A percentile compares a stretch with the other conserved stretches of the same genome.
phyloP scores from a whole-genome alignment of 2,888 invertebrate species.

The Aphodius granarius region DNA sequence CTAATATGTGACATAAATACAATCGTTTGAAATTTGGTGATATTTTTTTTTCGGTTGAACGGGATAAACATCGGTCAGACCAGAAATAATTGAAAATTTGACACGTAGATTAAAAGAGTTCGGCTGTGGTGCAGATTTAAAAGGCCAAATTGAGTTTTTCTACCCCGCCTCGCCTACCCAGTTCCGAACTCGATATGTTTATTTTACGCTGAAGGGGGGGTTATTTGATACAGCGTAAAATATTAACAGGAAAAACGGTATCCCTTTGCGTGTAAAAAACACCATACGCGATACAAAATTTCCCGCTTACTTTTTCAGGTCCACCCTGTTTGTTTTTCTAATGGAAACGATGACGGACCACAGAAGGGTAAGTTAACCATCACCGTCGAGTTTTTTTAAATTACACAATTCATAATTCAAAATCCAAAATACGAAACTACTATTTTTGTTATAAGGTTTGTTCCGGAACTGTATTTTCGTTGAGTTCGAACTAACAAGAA shows the following conservation, averaged over 20 bases:
- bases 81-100: background rate
- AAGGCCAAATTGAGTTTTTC: background rate
- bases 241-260: background rate
- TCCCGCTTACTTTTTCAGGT: background rate
- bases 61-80: background rate
- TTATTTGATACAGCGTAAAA: background rate
- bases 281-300: background rate
- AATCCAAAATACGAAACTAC: too few species aligned
- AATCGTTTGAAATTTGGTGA: background rate
- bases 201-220: background rate
- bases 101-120: background rate
- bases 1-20: background rate
- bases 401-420: too few species aligned
- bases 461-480: too few species aligned
- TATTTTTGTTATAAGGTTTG: too few species aligned
- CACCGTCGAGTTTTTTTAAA: background rate
- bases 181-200: background rate
- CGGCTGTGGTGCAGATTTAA: background rate
- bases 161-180: background rate
- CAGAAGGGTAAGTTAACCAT: background rate
- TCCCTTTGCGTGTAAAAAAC: background rate
- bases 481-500: too few species aligned
- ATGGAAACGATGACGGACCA: background rate
- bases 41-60: background rate
- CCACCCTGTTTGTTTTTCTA: background rate